These are phyloP conservation scores for Ceriagrion tenellum DNA, from an alignment of 2,888 invertebrate genomes.

Conservation along the genomic window DNA sequence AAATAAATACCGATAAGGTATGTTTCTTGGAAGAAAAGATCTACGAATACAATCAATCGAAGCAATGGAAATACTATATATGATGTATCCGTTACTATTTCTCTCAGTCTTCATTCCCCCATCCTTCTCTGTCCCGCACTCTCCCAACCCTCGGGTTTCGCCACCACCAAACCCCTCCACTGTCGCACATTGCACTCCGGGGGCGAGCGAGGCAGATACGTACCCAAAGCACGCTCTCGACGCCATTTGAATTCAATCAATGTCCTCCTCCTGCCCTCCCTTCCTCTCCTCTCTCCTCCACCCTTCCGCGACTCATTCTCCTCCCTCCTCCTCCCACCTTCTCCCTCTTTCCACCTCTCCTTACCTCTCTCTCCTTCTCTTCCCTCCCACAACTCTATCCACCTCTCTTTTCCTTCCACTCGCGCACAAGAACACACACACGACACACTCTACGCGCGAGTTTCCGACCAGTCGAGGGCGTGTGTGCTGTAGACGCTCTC, in stretches of 20 bases:
- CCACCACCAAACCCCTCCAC: neutral
- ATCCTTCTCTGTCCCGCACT: neutral
- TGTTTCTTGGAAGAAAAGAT: no score
- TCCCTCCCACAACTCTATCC: neutral
- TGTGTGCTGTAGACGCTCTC: no score
- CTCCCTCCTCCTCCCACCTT: neutral
- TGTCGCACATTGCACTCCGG: neutral
- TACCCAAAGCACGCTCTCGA: neutral
- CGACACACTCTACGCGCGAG: no score
- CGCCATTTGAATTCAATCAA: constrained; percentile 57
- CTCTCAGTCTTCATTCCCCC: no score
- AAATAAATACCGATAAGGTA: no score
- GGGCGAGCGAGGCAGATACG: neutral
- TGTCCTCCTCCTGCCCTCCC: neutral
- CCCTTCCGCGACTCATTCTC: neutral
- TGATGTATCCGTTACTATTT: no score
- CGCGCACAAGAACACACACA: no score
- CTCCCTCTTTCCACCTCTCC: neutral
- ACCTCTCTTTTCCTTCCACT: neutral
- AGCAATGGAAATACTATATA: no score
- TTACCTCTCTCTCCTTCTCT: neutral
- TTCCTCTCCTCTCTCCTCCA: neutral
- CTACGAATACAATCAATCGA: no score
- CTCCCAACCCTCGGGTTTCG: neutral
- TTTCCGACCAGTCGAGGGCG: no score